phyloP scores from a whole-genome alignment of 2,888 invertebrate genomes.

The Polietes domitor region DNA sequence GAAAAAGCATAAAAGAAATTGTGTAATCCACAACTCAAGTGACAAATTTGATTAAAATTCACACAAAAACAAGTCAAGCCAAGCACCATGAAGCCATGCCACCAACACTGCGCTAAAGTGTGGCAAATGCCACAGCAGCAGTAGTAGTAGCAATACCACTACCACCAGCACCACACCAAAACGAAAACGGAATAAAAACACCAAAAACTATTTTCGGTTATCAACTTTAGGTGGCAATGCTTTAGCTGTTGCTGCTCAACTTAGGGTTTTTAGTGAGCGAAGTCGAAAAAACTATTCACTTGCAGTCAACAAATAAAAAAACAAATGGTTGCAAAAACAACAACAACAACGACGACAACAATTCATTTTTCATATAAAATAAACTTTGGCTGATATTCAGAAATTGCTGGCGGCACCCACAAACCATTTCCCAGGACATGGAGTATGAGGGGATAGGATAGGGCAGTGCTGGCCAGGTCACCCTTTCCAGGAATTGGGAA shows the following conservation, averaged over 20 bases:
- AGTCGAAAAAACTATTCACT: not conserved
- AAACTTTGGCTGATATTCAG: not conserved
- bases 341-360: not conserved
- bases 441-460: no score
- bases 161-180: constrained; percentile 6
- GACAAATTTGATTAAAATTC: constrained; percentile 63
- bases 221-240: constrained; percentile 8
- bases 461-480: not conserved
- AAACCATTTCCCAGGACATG: no score
- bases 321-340: not conserved
- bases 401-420: not conserved
- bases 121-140: no score
- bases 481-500: not conserved
- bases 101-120: no score
- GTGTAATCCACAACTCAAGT: constrained; percentile 54
- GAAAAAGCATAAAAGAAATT: constrained; percentile 45
- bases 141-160: no score
- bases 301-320: no score
- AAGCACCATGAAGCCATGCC: no score
- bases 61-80: constrained; percentile 51
- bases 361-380: not conserved
- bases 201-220: not conserved
- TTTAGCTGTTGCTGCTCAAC: not conserved
- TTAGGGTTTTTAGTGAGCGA: not conserved
- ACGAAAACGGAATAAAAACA: no score